Conservation (phyloP, 2,888 invertebrate species). For the Metopia argyrocephala region DNA sequence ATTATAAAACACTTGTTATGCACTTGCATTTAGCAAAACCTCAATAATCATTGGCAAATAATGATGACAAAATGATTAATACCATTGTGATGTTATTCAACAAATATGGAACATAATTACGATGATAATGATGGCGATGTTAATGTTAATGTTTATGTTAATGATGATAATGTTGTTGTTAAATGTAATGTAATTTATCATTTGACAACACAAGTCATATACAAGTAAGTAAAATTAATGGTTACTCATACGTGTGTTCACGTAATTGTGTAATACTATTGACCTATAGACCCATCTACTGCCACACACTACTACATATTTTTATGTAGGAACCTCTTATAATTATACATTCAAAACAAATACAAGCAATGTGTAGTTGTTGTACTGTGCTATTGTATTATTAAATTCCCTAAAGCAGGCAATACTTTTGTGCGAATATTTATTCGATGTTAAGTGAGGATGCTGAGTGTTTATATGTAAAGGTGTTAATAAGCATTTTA, state of each 20-base stretch:
- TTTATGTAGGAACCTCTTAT: too few relatives aligned
- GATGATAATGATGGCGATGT: neutral
- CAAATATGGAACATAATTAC: neutral
- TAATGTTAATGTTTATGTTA: neutral
- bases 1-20: neutral
- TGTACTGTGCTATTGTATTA: neutral
- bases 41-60: slow-evolving; percentile 3
- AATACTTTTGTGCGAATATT: neutral
- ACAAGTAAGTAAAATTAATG: too few relatives aligned
- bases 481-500: neutral
- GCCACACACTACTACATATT: too few relatives aligned
- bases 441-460: too few relatives aligned
- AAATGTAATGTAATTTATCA: neutral
- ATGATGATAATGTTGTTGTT: neutral
- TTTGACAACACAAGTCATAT: too few relatives aligned
- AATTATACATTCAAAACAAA: too few relatives aligned
- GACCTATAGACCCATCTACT: too few relatives aligned
- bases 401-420: neutral
- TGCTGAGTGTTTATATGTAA: neutral
- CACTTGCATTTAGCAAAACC: neutral
- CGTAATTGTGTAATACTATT: too few relatives aligned
- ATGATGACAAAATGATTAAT: slow-evolving; percentile 23
- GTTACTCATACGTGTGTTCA: too few relatives aligned
- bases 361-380: too few relatives aligned
- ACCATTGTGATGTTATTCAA: neutral